Evolutionary conservation across 2,888 invertebrate species (phyloP).

Genomic region (Cerastis rubricosa): DNA sequence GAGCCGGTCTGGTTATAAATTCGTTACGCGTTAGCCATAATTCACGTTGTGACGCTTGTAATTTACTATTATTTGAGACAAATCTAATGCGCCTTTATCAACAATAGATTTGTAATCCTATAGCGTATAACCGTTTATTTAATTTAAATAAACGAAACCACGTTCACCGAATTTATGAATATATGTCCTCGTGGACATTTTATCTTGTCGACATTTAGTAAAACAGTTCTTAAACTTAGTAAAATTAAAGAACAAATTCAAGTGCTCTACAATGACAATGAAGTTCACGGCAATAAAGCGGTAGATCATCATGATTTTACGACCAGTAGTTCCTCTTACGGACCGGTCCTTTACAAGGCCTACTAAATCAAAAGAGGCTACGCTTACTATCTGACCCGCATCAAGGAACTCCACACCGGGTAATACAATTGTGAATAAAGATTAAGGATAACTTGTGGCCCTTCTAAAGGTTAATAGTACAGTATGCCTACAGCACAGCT

Average conservation of each 20-base stretch:
- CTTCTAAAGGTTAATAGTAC: slow-evolving; percentile 34
- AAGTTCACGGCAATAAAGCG: slow-evolving; percentile 29
- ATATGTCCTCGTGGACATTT: not conserved
- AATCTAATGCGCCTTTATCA: slow-evolving; percentile 43
- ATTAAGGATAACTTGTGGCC: slow-evolving; percentile 46
- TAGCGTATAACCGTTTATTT: slow-evolving; percentile 35
- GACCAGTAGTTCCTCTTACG: slow-evolving; percentile 18
- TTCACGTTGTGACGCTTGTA: slow-evolving; percentile 46
- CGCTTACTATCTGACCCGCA: slow-evolving; percentile 42
- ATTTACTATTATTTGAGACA: slow-evolving; percentile 54
- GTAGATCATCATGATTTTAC: slow-evolving; percentile 32
- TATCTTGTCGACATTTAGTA: not conserved
- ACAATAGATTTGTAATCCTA: slow-evolving; percentile 44
- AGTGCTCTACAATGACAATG: slow-evolving; percentile 9
- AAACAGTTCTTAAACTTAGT: not conserved
- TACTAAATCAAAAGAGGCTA: slow-evolving; percentile 31
- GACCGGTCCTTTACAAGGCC: slow-evolving; percentile 51
- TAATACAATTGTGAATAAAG: slow-evolving; percentile 53
- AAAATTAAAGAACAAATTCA: slow-evolving; percentile 3
- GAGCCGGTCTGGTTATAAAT: slow-evolving; percentile 50
- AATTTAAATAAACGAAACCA: slow-evolving; percentile 32
- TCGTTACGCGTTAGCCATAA: slow-evolving; percentile 50
- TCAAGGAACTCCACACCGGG: slow-evolving; percentile 47
- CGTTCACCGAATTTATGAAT: slow-evolving; percentile 34
- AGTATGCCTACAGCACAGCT: slow-evolving; percentile 6